phyloP scores from a whole-genome alignment of 2,797 vertebrate species.

The Syngnathus rostellatus region DNA sequence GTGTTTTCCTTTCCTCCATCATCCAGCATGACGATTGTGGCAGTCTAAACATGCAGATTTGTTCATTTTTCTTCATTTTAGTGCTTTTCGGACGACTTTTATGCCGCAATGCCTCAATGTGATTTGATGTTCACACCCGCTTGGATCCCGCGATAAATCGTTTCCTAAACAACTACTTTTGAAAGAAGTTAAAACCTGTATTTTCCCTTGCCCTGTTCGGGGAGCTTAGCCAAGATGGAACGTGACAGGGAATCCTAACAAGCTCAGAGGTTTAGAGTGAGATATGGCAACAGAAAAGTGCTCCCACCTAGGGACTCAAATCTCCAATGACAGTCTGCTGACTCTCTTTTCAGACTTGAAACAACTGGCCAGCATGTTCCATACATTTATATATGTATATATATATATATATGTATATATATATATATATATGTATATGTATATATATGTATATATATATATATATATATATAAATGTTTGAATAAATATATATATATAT shows the following conservation, averaged over 20 bases:
- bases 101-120: neutral
- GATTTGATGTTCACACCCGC: constrained; percentile 1
- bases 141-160: constrained; percentile 18
- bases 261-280: constrained; percentile 26
- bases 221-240: constrained; percentile 43
- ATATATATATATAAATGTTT: too few relatives aligned
- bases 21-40: neutral
- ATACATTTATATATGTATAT: too few relatives aligned
- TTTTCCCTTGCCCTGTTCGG: constrained; percentile 37
- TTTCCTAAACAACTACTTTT: constrained; percentile 17
- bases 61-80: constrained; percentile 1
- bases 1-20: neutral
- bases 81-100: neutral
- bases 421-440: too few relatives aligned
- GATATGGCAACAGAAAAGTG: constrained; percentile 11
- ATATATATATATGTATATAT: too few relatives aligned
- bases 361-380: neutral
- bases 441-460: too few relatives aligned
- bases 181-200: constrained; percentile 20
- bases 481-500: too few relatives aligned
- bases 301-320: neutral
- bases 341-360: neutral
- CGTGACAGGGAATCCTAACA: constrained; percentile 42
- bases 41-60: neutral
- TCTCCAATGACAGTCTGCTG: neutral